Evolutionary conservation across 2,888 invertebrate genomes (phyloP), one percentile per base, ranked within the genome.

Genomic region (Dioctria rufipes): DNA sequence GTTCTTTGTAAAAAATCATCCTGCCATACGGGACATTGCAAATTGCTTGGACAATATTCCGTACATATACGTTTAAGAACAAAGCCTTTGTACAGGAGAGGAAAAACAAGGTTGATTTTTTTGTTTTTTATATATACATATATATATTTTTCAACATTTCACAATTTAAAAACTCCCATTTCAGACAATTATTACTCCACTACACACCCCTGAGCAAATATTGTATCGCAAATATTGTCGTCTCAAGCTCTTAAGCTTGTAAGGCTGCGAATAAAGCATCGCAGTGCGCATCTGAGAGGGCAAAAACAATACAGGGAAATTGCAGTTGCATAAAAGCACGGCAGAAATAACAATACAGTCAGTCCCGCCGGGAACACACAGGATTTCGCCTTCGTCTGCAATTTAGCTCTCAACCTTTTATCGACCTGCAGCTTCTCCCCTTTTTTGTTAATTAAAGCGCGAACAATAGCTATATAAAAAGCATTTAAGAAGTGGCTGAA

Each of bases 301-400:
- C 61, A 75, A 60, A 75, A 75, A 75, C 75, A 75, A 75, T 60
- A 75, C 75, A 42, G 40, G 75, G 61, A 60, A 75, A 60, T 75
- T 75, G 75, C 60, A 75, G 75, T 75, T 75, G 75, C 75, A 75
- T 75, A 75, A 75, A 75, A 75, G 54, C 61, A 46, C 43, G 75
- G n/a, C 60, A 60, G 61, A 40, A 60, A 25, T 25, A 25, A 75
- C 61, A 75, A 75, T 51, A 75, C 58, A 9, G 13, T 42, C 75
- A 11, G n/a, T 42, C 60, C 75, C 37, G 25, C 43, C 37, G 51
- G 58, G 58, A 37, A 61, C 75, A 61, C 60, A 75, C 75, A 75
- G 25, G 49, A 61, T 40, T 75, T 43, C 61, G 61, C 25, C 75
- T 58, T 42, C n/a, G 58, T 60, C 75, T 75, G 60, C 60, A 42